Evolutionary conservation across 2,888 invertebrate genomes (phyloP), one percentile per base, ranked within the genome.

Genomic region (Pammene fasciana): DNA sequence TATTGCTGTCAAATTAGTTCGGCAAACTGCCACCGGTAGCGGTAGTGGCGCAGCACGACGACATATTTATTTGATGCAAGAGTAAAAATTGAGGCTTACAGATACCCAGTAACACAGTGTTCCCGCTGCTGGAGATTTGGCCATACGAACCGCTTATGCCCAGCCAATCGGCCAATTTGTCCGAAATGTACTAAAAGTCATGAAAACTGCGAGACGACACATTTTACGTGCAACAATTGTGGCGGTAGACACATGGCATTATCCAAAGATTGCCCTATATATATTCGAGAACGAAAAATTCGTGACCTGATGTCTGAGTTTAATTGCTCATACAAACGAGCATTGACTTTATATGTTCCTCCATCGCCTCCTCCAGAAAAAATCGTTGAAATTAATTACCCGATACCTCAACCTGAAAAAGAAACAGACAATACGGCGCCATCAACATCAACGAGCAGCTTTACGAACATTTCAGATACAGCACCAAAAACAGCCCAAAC

Each of bases 71-170:
- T 46, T 46, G 46, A 46, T 14, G 46, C 10, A 4, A 46, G 14
- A 14, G 46, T 46, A 14, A 46, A 46, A 46, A 14, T 46, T 46
- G 46, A 46, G 14, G 5, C 46, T 14, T 46, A 46, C 46, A 46
- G 46, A 46, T 46, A 46, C 46, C 46, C 46, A 14, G 46, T 46
- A 46, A 46, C 46, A 14, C 46, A 46, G 46, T 46, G 46, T 14
- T 46, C 46, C 5, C 46, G 14, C 46, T 46, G 46, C 14, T 46
- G 46, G 46, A 46, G 43, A 43, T 43, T 11, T 11, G 43, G 43
- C 10, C 43, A 43, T 43, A 10, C 10, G 43, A 10, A 5, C 46
- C 46, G 46, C 46, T 8, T 46, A 5, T 46, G 46, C 10, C 46
- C 46, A 10, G 43, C 43, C 11, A 43, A 10, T 10, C 5, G 43